Base-by-base conservation (phyloP, 1,140 invertebrate genomes). In the Pinna nobilis region DNA sequence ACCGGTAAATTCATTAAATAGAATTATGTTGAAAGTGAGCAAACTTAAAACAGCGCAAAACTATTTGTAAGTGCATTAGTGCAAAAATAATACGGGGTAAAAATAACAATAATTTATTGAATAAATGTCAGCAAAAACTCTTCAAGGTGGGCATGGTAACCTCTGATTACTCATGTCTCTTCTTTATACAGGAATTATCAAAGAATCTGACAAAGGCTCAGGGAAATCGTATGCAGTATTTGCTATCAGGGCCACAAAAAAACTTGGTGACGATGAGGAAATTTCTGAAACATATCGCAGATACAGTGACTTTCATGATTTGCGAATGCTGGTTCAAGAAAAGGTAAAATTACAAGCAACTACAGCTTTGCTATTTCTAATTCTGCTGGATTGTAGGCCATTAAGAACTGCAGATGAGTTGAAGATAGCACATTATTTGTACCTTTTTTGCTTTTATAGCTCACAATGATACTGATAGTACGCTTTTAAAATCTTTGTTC, bases 241-340 rank as follows among this genome's bases (percentile, higher is more conserved):
- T 88, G 95, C 95, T 1, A 92, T 98, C 23, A 92, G 94, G 30
- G 95, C 97, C 0, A 93, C 91, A 0, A 92, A 84, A 60, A 78
- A 93, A 80, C 89, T 89, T 63, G 93, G 90, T 81, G 92, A 89
- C 80, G 81, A 84, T 61, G 93, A 92, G 78, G 91, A 94, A 86
- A 93, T 93, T n/a, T 92, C 91, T 89, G 90, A 91, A 81, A 89
- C 92, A n/a, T 90, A 91, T 64, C 72, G 92, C 63, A 79, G 92
- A 65, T 98, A 98, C 84, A 97, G 95, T 37, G 96, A 98, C 89
- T 98, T 98, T 88, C 93, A 97, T 84, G 94, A 96, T 84, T 90
- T 98, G 7, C 93, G 88, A 63, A 86, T 88, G 80, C 80, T 85
- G 44, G 79, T 89, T 2, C 80, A 81, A 47, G 86, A 80, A 93